Evolutionary conservation across 1,140 invertebrate species (phyloP), one percentile per base, ranked within the genome.

Genomic region (Tribolium castaneum): DNA sequence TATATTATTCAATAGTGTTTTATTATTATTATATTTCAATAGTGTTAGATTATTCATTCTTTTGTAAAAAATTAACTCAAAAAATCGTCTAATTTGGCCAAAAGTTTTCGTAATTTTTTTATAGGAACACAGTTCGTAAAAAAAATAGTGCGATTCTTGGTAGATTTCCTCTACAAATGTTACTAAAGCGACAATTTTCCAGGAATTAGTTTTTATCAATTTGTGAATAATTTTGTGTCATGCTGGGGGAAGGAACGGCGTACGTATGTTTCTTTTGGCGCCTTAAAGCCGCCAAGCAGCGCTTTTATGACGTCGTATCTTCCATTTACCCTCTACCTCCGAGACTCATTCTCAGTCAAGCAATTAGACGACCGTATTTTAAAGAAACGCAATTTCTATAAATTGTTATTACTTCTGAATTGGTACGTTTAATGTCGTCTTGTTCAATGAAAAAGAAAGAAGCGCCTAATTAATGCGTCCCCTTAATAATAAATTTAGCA

Each of bases 341-440:
- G 81, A 78, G 81, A 82, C 80, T 79, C 80, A 82, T 82, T 81
- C 80, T 81, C 78, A 80, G 74, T 78, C 79, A 81, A 80, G 70
- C 81, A 82, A 82, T 82, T 82, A 82, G 77, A 82, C 39, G 78
- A 62, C 73, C 39, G 79, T 79, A 81, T 82, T 80, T 82, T 79
- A 76, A 79, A 81, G 70, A 78, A 81, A 81, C 76, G 79, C 77
- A 79, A 80, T 82, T 80, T 80, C 81, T 78, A 81, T 81, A 82
- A 82, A 82, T 82, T 82, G 78, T 81, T 82, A 81, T 82, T 78
- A 78, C 73, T 66, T 45, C 35, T 51, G 78, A 80, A 76, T 77
- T 59, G 74, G 56, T 66, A 35, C 30, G 59, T 66, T 66, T 66
- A 66, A 66, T 66, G 59, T 66, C 59, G 59, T 66, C 77, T 74